Evolutionary conservation across 1,140 invertebrate species (phyloP), one percentile per base, ranked within the genome.

Genomic region (Cherax quadricarinatus): DNA sequence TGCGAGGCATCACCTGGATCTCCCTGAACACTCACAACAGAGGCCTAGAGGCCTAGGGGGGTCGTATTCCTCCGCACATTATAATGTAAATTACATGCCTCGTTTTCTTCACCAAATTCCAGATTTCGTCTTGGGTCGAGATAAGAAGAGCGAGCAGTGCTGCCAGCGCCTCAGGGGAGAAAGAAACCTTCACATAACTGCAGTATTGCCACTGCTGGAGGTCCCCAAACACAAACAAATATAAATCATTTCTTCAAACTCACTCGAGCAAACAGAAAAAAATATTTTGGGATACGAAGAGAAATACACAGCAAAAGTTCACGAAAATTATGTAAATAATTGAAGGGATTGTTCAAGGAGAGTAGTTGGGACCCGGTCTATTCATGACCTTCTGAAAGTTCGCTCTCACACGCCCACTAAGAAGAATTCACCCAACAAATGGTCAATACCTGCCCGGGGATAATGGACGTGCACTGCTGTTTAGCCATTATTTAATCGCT

Each of bases 81-180:
- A 88, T 88, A 78, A 88, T 88, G 86, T 79, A 57, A 88, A 88
- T 88, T 88, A 88, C 86, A 88, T 75, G 86, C 10, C 75, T 53
- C 75, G 57, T 88, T 88, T 88, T 60, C 75, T 88, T 80, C 83
- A 49, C 78, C 57, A 80, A 88, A 88, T 88, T 88, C 86, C 86
- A 60, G 21, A 83, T 88, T 57, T 79, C 86, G 86, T 88, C 86
- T 88, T 88, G 86, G 57, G 86, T 18, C 60, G 21, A 18, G 86
- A 78, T 87, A 87, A 66, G 62, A 66, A 16, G 18, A 14, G 1
- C 9, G 16, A 16, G 62, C 62, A 66, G 18, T 18, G 62, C 18
- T 66, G 16, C 62, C 62, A 66, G 18, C 12, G 62, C 62, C 62
- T 41, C 30, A 41, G 2, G 30, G 30, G 30, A 41, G 62, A 66